Percentiles rank a stretch among this genome's conserved stretches.
These are phyloP conservation scores for Netelia inedita DNA, from an alignment of 2,888 invertebrate species.

Conservation along the genomic window DNA sequence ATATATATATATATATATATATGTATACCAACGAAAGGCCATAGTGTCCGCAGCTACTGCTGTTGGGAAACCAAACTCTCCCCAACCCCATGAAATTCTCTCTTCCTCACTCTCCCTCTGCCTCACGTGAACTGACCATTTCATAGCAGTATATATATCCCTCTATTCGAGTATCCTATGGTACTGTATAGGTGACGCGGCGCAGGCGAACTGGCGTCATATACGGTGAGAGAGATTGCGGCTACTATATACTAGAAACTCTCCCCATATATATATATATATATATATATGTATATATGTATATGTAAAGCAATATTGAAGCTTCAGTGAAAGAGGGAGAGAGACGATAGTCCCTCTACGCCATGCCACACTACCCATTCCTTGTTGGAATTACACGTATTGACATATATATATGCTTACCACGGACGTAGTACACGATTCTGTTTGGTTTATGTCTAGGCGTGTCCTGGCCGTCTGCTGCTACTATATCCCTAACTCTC, in stretches of 20 bases:
- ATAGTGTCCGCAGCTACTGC: conserved; percentile 67
- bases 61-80: conserved; percentile 79
- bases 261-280: neutral
- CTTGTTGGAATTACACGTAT: conserved; percentile 83
- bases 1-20: conserved; percentile 14
- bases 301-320: conserved; percentile 28
- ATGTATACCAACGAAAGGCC: conserved; percentile 51
- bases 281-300: neutral
- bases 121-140: conserved; percentile 74
- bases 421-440: conserved; percentile 79
- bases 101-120: conserved; percentile 59
- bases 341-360: conserved; percentile 54
- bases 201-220: conserved; percentile 57
- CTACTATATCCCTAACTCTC: conserved; percentile 57
- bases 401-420: conserved; percentile 80
- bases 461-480: conserved; percentile 76
- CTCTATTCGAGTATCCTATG: conserved; percentile 56
- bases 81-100: conserved; percentile 73
- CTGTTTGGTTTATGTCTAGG: conserved; percentile 84
- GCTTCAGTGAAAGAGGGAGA: conserved; percentile 41
- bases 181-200: conserved; percentile 44
- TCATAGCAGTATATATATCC: conserved; percentile 64
- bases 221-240: conserved; percentile 56
- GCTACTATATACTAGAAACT: conserved; percentile 29
- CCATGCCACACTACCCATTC: conserved; percentile 76